Conservation (phyloP, 1,140 invertebrate genomes). For the Uloborus diversus region DNA sequence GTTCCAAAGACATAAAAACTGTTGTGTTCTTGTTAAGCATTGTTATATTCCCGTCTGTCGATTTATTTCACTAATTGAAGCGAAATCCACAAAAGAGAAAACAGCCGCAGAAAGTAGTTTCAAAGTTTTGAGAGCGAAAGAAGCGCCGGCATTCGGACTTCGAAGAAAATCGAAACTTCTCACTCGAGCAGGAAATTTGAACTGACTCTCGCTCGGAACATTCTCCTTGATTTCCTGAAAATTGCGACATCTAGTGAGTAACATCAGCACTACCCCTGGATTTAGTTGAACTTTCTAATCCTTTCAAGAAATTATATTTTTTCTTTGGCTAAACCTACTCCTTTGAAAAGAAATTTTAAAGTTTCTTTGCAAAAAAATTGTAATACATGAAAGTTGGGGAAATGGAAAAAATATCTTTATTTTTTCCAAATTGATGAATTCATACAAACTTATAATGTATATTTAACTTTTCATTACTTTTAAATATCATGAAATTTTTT, state of each 20-base stretch:
- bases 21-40: slow-evolving; percentile 3
- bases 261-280: no score
- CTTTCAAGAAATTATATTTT: no score
- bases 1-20: not conserved
- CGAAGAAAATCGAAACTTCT: slow-evolving; percentile 18
- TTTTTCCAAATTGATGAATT: no score
- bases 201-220: slow-evolving; percentile 2
- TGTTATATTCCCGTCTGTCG: not conserved
- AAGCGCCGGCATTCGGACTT: not conserved
- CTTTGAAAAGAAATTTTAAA: slow-evolving; percentile 62
- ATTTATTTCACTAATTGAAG: not conserved
- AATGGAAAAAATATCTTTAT: no score
- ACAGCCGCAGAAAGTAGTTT: not conserved
- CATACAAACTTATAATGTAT: no score
- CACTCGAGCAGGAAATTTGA: slow-evolving; percentile 2
- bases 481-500: no score
- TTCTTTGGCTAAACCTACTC: slow-evolving; percentile 65
- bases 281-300: no score
- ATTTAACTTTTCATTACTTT: no score
- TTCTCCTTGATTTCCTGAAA: slow-evolving; percentile 14
- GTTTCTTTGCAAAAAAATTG: no score
- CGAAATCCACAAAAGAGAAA: not conserved
- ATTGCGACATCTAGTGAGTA: slow-evolving; percentile 20
- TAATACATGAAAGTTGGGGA: no score
- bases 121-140: no score